Evolutionary conservation across 2,888 invertebrate genomes (phyloP).

Genomic region (Polydrusus cervinus): DNA sequence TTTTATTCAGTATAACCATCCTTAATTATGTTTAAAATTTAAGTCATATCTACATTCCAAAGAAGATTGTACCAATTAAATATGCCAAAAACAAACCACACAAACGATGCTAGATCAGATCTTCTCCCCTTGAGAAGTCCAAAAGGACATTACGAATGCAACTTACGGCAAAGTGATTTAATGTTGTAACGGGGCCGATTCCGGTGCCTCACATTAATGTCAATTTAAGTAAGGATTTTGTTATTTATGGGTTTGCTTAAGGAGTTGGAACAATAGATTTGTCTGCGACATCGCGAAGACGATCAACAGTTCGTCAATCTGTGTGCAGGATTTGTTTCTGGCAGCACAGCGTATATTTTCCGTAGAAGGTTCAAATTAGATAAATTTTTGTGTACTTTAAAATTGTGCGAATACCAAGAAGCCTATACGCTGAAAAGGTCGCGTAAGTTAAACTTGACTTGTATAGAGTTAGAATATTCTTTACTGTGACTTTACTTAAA

Average conservation of each 20-base stretch:
- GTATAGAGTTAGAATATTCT: neutral
- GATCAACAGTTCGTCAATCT: conserved; percentile 62
- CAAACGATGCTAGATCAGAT: conserved; percentile 47
- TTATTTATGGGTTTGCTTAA: conserved; percentile 68
- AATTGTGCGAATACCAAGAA: neutral
- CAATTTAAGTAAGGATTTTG: conserved; percentile 68
- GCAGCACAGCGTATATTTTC: neutral
- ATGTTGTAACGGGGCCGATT: conserved; percentile 47
- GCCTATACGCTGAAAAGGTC: no score
- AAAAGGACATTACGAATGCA: conserved; percentile 46
- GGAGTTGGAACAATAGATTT: conserved; percentile 70
- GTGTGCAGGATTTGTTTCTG: conserved; percentile 26
- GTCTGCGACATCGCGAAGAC: conserved; percentile 67
- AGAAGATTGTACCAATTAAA: conserved; percentile 31
- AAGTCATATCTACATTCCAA: neutral
- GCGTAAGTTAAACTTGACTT: neutral
- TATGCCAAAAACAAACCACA: conserved; percentile 27
- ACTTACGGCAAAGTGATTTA: conserved; percentile 49
- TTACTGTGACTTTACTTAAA: no score
- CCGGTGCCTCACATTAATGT: conserved; percentile 63
- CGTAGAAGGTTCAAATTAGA: conserved; percentile 2
- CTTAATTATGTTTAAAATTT: no score
- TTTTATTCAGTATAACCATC: no score
- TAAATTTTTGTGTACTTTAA: neutral
- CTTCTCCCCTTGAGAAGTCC: conserved; percentile 6